Conservation (phyloP, 2,113 vertebrate species). For the Seriola quinqueradiata region DNA sequence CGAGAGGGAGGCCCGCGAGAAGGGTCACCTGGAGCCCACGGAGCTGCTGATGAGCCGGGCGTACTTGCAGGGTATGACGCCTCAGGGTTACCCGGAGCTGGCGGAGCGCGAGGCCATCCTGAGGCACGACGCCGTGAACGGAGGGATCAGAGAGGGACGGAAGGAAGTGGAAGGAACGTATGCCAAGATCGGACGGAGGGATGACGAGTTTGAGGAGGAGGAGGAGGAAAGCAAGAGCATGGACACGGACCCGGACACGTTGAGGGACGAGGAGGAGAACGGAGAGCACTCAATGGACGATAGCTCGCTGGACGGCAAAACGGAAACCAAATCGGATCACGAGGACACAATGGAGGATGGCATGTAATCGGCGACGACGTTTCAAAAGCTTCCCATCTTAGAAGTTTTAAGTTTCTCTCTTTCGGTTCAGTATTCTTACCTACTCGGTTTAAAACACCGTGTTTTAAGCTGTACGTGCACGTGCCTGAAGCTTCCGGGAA, state of each 20-base stretch:
- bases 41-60: conserved; percentile 98
- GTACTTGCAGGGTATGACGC: conserved; percentile 96
- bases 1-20: conserved; percentile 95
- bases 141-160: conserved; percentile 91
- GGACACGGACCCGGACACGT: conserved; percentile 98
- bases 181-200: conserved; percentile 92
- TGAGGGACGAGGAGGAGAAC: conserved; percentile 98
- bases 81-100: conserved; percentile 96
- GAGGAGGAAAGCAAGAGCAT: conserved; percentile 99
- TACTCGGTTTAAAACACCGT: conserved; percentile 91
- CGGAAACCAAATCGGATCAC: conserved; percentile 99
- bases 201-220: conserved; percentile 97
- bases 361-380: conserved; percentile 93
- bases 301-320: conserved; percentile 98
- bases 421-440: conserved; percentile 89
- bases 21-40: conserved; percentile 95
- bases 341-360: conserved; percentile 98
- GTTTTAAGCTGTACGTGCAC: conserved; percentile 96
- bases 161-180: conserved; percentile 94
- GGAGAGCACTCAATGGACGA: conserved; percentile 99
- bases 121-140: conserved; percentile 90
- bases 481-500: conserved; percentile 99
- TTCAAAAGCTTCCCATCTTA: conserved; percentile 88
- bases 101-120: conserved; percentile 94
- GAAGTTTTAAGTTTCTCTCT: conserved; percentile 59